Conservation (phyloP, 2,797 vertebrate genomes). For the Benthosema pterotum region DNA sequence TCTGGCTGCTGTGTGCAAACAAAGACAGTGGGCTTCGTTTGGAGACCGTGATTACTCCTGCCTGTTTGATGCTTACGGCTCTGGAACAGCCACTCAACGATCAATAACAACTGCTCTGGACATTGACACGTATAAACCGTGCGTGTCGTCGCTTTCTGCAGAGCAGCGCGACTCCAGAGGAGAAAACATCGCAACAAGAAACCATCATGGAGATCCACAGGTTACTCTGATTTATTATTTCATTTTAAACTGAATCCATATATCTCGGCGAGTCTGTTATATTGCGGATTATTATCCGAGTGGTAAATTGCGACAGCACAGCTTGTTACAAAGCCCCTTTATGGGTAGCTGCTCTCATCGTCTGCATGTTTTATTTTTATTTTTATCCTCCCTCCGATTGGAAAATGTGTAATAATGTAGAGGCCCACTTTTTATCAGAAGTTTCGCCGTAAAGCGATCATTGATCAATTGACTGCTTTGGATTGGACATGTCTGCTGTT, state of each 20-base stretch:
- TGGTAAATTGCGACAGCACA: conserved; percentile 16
- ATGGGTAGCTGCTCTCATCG: background rate
- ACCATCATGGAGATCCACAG: conserved; percentile 68
- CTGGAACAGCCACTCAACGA: conserved; percentile 18
- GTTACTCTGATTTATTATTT: conserved; percentile 35
- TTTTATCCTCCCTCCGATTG: background rate
- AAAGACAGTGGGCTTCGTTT: conserved; percentile 61
- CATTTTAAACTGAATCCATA: background rate
- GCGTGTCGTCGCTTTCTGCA: conserved; percentile 2
- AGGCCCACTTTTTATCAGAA: too few relatives aligned
- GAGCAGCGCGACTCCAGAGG: conserved; percentile 17
- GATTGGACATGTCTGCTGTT: too few relatives aligned
- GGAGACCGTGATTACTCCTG: conserved; percentile 49
- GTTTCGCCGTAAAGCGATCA: conserved; percentile 14
- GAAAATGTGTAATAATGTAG: conserved; percentile 13
- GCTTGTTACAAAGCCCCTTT: conserved; percentile 12
- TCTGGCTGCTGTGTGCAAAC: conserved; percentile 56
- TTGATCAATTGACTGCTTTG: conserved; percentile 2
- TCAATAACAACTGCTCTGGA: conserved; percentile 19
- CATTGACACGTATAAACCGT: background rate
- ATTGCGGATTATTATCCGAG: conserved; percentile 26
- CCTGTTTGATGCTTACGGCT: conserved; percentile 34
- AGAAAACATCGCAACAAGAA: conserved; percentile 25
- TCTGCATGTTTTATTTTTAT: conserved; percentile 22
- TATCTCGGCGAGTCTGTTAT: conserved; percentile 3